Conservation (phyloP, 2,888 invertebrate species). For the Leptinotarsa rubiginosa region DNA sequence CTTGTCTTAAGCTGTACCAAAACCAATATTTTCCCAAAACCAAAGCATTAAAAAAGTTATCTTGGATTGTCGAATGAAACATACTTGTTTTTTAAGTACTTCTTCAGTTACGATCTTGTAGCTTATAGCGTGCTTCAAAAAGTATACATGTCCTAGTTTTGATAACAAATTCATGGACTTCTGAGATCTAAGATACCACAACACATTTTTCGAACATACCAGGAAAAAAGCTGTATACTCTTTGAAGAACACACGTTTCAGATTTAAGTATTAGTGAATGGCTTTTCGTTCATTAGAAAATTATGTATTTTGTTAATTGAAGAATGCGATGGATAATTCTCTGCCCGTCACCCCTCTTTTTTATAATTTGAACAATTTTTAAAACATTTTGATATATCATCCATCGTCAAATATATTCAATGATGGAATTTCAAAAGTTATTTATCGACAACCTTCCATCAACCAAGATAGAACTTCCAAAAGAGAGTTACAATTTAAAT, state of each 20-base stretch:
- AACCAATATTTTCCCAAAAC: constrained; percentile 13
- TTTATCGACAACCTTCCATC: too few species aligned
- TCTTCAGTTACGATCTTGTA: not conserved
- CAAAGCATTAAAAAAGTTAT: constrained; percentile 7
- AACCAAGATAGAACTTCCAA: too few species aligned
- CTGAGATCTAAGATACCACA: too few species aligned
- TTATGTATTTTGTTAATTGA: constrained; percentile 7
- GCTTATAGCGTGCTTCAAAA: not conserved
- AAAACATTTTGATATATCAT: constrained; percentile 15
- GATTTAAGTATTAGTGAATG: constrained; percentile 25
- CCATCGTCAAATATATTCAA: too few species aligned
- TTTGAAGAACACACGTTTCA: not conserved
- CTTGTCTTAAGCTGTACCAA: constrained; percentile 8
- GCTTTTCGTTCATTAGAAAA: constrained; percentile 32
- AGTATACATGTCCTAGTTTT: not conserved
- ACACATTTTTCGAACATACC: too few species aligned
- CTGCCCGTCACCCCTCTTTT: constrained; percentile 60
- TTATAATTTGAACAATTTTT: constrained; percentile 45
- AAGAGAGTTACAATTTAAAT: too few species aligned
- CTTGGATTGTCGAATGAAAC: not conserved
- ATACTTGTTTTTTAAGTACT: not conserved
- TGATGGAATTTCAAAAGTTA: too few species aligned
- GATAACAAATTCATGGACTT: too few species aligned
- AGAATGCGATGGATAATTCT: constrained; percentile 28
- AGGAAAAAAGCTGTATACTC: not conserved